Evolutionary conservation across 2,113 vertebrate genomes (phyloP).

Genomic region (Apus apus): DNA sequence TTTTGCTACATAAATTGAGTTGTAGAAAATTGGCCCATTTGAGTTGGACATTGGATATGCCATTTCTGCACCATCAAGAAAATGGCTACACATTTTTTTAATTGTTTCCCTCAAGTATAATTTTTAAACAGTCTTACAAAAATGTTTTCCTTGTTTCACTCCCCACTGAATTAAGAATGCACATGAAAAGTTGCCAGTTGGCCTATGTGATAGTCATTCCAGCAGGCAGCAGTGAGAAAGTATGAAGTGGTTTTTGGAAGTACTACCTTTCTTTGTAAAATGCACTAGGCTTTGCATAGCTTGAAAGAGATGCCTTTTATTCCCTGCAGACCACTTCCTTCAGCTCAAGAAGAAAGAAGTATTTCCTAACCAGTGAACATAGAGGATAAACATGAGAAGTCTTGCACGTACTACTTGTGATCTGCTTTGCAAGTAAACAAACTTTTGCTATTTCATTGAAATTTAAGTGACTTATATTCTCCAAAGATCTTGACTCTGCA

Average conservation of each 20-base stretch:
- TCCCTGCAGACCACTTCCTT: constrained; percentile 60
- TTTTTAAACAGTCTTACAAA: constrained; percentile 73
- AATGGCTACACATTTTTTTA: constrained; percentile 70
- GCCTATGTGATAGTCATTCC: constrained; percentile 56
- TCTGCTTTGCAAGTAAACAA: background rate
- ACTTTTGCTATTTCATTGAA: background rate
- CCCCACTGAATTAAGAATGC: constrained; percentile 72
- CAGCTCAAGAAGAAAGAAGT: constrained; percentile 31
- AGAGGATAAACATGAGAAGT: background rate
- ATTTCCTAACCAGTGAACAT: constrained; percentile 28
- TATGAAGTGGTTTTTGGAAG: constrained; percentile 65
- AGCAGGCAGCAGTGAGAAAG: constrained; percentile 61
- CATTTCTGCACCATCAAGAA: constrained; percentile 68
- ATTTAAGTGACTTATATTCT: background rate
- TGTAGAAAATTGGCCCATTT: constrained; percentile 61
- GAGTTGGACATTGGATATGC: constrained; percentile 54
- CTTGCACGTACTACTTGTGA: background rate
- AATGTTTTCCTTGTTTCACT: constrained; percentile 76
- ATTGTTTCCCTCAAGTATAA: constrained; percentile 73
- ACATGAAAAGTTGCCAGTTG: constrained; percentile 65
- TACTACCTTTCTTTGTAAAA: constrained; percentile 23
- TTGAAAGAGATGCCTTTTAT: constrained; percentile 58
- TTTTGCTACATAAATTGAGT: constrained; percentile 61
- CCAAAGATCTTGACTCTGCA: background rate
- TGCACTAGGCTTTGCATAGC: background rate